These are phyloP conservation scores for Dynastes grantii DNA, from an alignment of 2,888 invertebrate genomes.

Conservation along the genomic window DNA sequence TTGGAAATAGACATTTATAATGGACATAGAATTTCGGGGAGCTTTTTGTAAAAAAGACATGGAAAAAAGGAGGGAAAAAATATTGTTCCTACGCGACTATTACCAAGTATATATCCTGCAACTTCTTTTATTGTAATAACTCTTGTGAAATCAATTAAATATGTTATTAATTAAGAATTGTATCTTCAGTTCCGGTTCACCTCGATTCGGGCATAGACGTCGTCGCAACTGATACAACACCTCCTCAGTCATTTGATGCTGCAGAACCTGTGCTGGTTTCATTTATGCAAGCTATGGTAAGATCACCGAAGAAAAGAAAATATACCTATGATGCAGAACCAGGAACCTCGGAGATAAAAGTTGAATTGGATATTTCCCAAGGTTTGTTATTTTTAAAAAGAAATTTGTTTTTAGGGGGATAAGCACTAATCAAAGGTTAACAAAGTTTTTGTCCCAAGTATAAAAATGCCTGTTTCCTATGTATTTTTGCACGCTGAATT, in stretches of 20 bases:
- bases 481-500: too few relatives aligned
- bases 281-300: constrained; percentile 1
- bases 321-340: not conserved
- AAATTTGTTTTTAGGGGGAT: not conserved
- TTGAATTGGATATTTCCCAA: too few relatives aligned
- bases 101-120: constrained; percentile 2
- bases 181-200: not conserved
- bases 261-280: not conserved
- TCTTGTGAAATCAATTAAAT: not conserved
- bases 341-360: not conserved
- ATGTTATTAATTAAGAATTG: not conserved
- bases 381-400: too few relatives aligned
- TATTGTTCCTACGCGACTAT: not conserved
- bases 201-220: not conserved
- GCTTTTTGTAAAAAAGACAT: too few relatives aligned
- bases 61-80: too few relatives aligned
- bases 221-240: not conserved
- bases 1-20: not conserved
- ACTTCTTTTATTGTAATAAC: not conserved
- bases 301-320: not conserved
- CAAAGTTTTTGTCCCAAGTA: too few relatives aligned
- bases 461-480: too few relatives aligned
- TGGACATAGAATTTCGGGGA: not conserved
- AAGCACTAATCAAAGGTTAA: too few relatives aligned
- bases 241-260: not conserved